Evolutionary conservation across 2,888 invertebrate genomes (phyloP).

Genomic region (Drosophila lutescens): DNA sequence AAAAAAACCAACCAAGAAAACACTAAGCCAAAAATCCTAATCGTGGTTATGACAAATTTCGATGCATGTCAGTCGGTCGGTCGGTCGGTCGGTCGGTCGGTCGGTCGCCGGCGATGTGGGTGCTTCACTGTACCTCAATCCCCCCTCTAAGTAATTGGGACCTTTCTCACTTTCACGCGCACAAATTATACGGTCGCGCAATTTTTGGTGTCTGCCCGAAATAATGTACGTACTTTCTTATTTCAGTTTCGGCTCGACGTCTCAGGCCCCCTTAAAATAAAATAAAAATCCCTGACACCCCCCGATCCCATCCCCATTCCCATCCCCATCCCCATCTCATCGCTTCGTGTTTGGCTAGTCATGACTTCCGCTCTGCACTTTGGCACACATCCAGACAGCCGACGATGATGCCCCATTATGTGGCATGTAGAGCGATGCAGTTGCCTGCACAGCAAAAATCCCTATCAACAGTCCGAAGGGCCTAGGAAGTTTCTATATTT

Average conservation of each 20-base stretch:
- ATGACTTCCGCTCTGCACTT: slow-evolving; percentile 78
- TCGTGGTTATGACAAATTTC: slow-evolving; percentile 80
- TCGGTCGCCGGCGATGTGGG: slow-evolving; percentile 20
- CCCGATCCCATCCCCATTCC: slow-evolving; percentile 49
- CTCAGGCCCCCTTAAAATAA: neutral
- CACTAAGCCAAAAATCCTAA: slow-evolving; percentile 51
- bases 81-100: slow-evolving; percentile 22
- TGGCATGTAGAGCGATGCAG: slow-evolving; percentile 61
- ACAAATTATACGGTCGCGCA: slow-evolving; percentile 72
- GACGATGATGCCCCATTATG: slow-evolving; percentile 69
- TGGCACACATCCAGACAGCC: slow-evolving; percentile 64
- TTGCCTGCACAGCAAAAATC: slow-evolving; percentile 13
- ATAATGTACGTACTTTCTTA: slow-evolving; percentile 79
- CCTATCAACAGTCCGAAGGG: neutral
- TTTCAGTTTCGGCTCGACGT: slow-evolving; percentile 34
- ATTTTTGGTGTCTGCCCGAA: slow-evolving; percentile 71
- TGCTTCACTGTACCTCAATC: slow-evolving; percentile 20
- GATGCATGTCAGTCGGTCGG: slow-evolving; percentile 48
- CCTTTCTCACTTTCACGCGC: slow-evolving; percentile 84
- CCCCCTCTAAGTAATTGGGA: slow-evolving; percentile 80
- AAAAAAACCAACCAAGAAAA: slow-evolving; percentile 3
- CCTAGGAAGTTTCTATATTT: neutral
- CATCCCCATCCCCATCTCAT: slow-evolving; percentile 60
- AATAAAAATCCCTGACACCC: neutral
- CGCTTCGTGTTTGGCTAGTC: slow-evolving; percentile 76